These are phyloP conservation scores for Oeneis ivallda DNA, from an alignment of 2,888 invertebrate species.

Conservation along the genomic window DNA sequence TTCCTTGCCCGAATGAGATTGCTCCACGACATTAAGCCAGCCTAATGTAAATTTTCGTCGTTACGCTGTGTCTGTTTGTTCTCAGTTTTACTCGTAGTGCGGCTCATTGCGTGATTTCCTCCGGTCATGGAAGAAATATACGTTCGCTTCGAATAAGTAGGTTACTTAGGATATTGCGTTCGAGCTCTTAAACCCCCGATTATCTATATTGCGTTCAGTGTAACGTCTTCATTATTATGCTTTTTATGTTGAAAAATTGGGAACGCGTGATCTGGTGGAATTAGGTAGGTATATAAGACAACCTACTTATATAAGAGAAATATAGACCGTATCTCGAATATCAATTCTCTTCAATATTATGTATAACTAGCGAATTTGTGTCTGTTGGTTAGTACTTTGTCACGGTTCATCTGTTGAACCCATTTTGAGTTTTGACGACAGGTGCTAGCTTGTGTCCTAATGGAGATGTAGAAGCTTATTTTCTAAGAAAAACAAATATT, in stretches of 20 bases:
- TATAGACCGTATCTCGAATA: too few species aligned
- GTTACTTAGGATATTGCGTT: constrained; percentile 22
- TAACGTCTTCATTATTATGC: constrained; percentile 15
- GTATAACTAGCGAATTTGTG: too few species aligned
- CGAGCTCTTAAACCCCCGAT: constrained; percentile 20
- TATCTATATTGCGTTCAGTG: constrained; percentile 24
- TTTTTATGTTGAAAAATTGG: constrained; percentile 1
- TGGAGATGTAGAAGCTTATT: too few species aligned
- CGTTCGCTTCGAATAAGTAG: constrained; percentile 24
- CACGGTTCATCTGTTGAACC: too few species aligned
- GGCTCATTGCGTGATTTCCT: constrained; percentile 61
- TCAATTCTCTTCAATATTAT: too few species aligned
- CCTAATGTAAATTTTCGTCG: constrained; percentile 77
- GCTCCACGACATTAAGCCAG: constrained; percentile 77
- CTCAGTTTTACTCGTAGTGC: constrained; percentile 43
- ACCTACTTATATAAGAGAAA: too few species aligned
- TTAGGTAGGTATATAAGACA: too few species aligned
- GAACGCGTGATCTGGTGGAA: not conserved
- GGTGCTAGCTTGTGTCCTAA: too few species aligned
- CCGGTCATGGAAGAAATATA: constrained; percentile 47
- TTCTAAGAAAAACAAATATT: too few species aligned
- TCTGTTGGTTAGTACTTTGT: too few species aligned
- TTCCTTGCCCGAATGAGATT: constrained; percentile 76
- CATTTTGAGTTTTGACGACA: too few species aligned
- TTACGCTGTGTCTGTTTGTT: constrained; percentile 67